Evolutionary conservation across 2,113 vertebrate genomes (phyloP).

Genomic region (Phasianus colchicus): DNA sequence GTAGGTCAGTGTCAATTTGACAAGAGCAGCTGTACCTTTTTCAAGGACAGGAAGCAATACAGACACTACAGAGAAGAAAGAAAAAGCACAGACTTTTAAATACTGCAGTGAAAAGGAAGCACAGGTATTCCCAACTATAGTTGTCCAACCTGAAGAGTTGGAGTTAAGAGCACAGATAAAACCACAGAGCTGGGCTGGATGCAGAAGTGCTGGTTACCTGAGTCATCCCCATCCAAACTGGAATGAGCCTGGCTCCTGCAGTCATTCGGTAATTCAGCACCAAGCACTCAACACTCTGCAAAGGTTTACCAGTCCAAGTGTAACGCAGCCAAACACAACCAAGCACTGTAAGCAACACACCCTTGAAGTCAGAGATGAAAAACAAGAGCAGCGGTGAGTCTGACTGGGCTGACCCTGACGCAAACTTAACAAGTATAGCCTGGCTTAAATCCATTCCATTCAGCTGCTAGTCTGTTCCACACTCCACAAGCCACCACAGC

Average conservation of each 20-base stretch:
- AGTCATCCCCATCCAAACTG: not conserved
- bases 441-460: not conserved
- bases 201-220: not conserved
- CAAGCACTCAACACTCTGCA: fast-evolving
- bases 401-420: not conserved
- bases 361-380: not conserved
- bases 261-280: not conserved
- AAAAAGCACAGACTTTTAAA: not conserved
- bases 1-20: not conserved
- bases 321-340: not conserved
- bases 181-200: fast-evolving
- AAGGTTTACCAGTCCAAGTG: not conserved
- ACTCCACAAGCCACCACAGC: not conserved
- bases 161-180: not conserved
- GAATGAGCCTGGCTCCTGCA: not conserved
- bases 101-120: not conserved
- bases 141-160: not conserved
- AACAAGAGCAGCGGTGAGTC: not conserved
- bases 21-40: not conserved
- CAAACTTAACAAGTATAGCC: not conserved
- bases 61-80: not conserved
- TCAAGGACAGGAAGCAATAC: not conserved
- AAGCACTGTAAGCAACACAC: not conserved
- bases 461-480: not conserved
- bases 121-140: not conserved